Conservation (phyloP, 2,888 invertebrate species). For the Tholera decimalis region DNA sequence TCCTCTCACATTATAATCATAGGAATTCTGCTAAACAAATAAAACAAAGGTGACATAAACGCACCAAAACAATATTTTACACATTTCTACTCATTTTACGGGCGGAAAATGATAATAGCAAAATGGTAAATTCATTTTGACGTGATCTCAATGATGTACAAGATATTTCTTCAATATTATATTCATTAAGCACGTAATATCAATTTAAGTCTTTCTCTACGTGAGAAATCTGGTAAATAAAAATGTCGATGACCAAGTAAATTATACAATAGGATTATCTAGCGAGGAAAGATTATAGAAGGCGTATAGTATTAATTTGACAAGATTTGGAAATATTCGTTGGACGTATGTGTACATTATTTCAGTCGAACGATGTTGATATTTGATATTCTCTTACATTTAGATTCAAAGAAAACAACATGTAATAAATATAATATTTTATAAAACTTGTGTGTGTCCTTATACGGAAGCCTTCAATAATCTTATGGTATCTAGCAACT, state of each 20-base stretch:
- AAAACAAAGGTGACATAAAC: slow-evolving; percentile 29
- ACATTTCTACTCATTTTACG: slow-evolving; percentile 42
- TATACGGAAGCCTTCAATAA: slow-evolving; percentile 63
- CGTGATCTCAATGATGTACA: slow-evolving; percentile 32
- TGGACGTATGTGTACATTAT: slow-evolving; percentile 55
- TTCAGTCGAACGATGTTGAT: slow-evolving; percentile 52
- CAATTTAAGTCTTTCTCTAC: slow-evolving; percentile 62
- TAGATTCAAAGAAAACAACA: slow-evolving; percentile 47
- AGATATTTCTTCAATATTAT: slow-evolving; percentile 31
- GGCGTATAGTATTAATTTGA: slow-evolving; percentile 57
- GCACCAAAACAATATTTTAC: slow-evolving; percentile 42
- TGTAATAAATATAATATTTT: slow-evolving; percentile 57
- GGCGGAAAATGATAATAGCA: slow-evolving; percentile 39
- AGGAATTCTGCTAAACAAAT: slow-evolving; percentile 62
- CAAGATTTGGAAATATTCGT: slow-evolving; percentile 46
- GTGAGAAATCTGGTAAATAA: slow-evolving; percentile 63
- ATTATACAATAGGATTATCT: slow-evolving; percentile 53
- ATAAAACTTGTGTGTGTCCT: slow-evolving; percentile 52
- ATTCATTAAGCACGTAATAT: slow-evolving; percentile 44
- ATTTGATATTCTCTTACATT: slow-evolving; percentile 41
- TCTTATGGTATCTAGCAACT: slow-evolving; percentile 53
- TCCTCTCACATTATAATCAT: slow-evolving; percentile 55
- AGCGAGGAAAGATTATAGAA: slow-evolving; percentile 58
- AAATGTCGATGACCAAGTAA: slow-evolving; percentile 47
- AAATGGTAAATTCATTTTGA: slow-evolving; percentile 36